Evolutionary conservation across 92 coral and sea anemone genomes (phyloP).

Genomic region (Parazoanthus darwini): DNA sequence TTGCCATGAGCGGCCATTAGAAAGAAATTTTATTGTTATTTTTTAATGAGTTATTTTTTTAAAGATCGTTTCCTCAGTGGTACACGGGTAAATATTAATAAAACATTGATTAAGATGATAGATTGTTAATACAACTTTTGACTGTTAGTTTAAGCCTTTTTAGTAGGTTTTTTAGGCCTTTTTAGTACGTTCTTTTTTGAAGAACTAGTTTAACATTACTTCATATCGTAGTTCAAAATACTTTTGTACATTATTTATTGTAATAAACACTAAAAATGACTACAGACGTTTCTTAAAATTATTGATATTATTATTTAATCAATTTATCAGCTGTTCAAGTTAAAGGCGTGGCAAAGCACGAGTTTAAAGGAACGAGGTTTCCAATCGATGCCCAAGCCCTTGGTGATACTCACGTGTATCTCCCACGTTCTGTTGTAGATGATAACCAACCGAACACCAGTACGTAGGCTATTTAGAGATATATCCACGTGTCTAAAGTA

Average conservation of each 20-base stretch:
- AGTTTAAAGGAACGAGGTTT: constrained; percentile 24
- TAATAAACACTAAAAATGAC: background rate
- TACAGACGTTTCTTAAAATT: background rate
- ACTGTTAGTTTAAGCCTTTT: too few species aligned
- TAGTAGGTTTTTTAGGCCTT: too few species aligned
- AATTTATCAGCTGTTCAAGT: constrained; percentile 33
- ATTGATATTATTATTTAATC: background rate
- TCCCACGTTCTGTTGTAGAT: constrained; percentile 31
- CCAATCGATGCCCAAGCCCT: constrained; percentile 7
- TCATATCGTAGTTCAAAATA: background rate
- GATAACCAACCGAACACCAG: constrained; percentile 4
- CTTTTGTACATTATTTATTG: too few species aligned
- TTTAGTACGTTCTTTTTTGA: too few species aligned
- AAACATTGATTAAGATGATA: too few species aligned
- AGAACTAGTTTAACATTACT: too few species aligned
- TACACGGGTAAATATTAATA: too few species aligned
- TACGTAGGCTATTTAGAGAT: background rate
- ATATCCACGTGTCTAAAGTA: background rate
- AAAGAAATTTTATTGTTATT: too few species aligned
- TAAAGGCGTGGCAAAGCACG: constrained; percentile 27
- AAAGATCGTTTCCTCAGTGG: too few species aligned
- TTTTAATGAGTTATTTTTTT: too few species aligned
- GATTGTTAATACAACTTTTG: too few species aligned
- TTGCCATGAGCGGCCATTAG: too few species aligned
- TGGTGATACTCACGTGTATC: constrained; percentile 15